These are phyloP conservation scores for Congeria kusceri DNA, from an alignment of 2,888 invertebrate genomes.

Conservation along the genomic window DNA sequence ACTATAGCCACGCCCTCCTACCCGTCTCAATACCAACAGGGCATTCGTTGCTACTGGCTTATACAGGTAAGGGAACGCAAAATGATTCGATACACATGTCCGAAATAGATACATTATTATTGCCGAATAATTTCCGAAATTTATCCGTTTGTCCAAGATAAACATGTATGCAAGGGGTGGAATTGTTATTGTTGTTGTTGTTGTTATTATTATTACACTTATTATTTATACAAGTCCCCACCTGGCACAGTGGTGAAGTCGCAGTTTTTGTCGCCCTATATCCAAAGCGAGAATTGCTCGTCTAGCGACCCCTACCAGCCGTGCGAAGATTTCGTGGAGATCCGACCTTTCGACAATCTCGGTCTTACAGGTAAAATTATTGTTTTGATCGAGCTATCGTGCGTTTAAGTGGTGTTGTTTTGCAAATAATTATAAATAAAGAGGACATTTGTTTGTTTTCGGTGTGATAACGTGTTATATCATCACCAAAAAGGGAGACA, in stretches of 20 bases:
- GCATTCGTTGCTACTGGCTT: slow-evolving; percentile 75
- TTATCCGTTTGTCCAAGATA: too few relatives aligned
- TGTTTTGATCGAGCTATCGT: too few relatives aligned
- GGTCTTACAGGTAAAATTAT: slow-evolving; percentile 73
- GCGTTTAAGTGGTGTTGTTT: too few relatives aligned
- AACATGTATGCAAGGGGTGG: too few relatives aligned
- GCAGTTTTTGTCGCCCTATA: slow-evolving; percentile 69
- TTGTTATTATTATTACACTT: too few relatives aligned
- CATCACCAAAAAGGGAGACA: too few relatives aligned
- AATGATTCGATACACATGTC: slow-evolving; percentile 53
- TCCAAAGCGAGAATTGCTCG: slow-evolving; percentile 61
- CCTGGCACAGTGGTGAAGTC: slow-evolving; percentile 68
- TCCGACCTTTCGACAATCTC: slow-evolving; percentile 75
- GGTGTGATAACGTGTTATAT: too few relatives aligned
- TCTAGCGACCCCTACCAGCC: slow-evolving; percentile 65
- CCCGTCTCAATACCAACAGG: slow-evolving; percentile 58
- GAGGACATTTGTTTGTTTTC: too few relatives aligned
- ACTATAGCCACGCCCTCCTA: slow-evolving; percentile 67
- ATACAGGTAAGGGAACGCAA: slow-evolving; percentile 69
- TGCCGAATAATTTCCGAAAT: too few relatives aligned
- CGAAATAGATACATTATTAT: too few relatives aligned
- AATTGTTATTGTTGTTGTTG: too few relatives aligned
- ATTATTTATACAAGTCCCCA: slow-evolving; percentile 74
- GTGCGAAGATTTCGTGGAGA: slow-evolving; percentile 78
- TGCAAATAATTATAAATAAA: too few relatives aligned